Percentiles rank a stretch among this genome's conserved stretches.
phyloP scores from a whole-genome alignment of 2,113 vertebrate genomes.

The Hippotragus niger region DNA sequence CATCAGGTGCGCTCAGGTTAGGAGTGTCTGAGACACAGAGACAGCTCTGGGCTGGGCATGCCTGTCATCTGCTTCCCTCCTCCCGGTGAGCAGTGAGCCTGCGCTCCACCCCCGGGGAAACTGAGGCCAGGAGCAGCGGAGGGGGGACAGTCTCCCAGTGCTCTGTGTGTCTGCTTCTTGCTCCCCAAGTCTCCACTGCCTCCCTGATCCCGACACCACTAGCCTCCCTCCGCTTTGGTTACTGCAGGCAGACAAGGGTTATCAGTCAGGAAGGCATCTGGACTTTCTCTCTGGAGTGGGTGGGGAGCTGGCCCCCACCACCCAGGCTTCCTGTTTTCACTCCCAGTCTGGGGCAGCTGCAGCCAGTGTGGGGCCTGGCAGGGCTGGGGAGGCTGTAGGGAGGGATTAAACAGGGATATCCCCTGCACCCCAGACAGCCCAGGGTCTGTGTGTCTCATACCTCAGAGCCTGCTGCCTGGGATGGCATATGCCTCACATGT shows the following conservation, averaged over 20 bases:
- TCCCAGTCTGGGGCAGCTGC: background rate
- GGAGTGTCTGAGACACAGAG: background rate
- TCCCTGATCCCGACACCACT: background rate
- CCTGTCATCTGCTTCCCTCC: background rate
- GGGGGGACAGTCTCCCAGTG: background rate
- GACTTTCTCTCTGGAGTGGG: background rate
- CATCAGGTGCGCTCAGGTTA: too few relatives aligned
- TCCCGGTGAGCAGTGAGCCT: background rate
- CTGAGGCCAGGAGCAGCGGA: background rate
- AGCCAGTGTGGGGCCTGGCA: background rate
- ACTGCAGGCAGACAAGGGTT: background rate
- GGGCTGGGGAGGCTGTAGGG: background rate
- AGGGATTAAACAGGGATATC: background rate
- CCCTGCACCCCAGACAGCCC: background rate
- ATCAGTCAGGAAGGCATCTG: conserved; percentile 10
- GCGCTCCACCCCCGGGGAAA: background rate
- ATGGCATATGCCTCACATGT: background rate
- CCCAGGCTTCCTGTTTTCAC: conserved; percentile 37
- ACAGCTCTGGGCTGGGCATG: background rate
- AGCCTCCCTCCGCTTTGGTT: background rate
- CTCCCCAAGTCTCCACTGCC: background rate
- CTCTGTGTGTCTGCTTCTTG: background rate
- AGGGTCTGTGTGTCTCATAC: background rate
- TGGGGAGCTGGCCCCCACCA: background rate
- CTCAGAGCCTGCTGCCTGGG: background rate